Evolutionary conservation across 92 coral and sea anemone species (phyloP), one percentile per base, ranked within the genome.

Genomic region (Ricordea florida): DNA sequence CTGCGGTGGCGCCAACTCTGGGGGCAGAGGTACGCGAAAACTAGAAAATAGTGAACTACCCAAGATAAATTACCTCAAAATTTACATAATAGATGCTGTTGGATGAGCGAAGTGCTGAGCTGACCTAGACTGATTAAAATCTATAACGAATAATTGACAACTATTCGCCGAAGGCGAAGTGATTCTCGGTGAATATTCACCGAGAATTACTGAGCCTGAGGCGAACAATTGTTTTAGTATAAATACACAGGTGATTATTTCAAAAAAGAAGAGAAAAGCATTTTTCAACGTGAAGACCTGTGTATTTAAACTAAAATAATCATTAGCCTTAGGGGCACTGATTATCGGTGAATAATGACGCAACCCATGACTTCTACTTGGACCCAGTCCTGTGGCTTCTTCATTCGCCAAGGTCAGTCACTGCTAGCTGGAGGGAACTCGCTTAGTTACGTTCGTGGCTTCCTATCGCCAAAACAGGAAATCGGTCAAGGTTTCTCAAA

Each of bases 1-100:
- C 62, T 55, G 62, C 62, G 27, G 38, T 55, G 62, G 31, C 62
- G 62, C 62, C 62, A 55, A 55, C 62, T 57, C 65, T 57, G 65
- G 65, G 65, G 41, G 65, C 43, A 11, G 43, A 57, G 65, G 65
- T 57, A 30, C 25, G 40, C 43, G 27, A 55, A 55, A 47, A 14
- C 5, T 6, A 55, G 27, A 25, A 13, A 25, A 20, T 14, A 29
- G 8, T 8, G 23, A 17, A 50, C 23, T 23, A 17, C 10, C 57
- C 31, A 35, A 9, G 31, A 35, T 17, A 11, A 57, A 57, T 27
- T 57, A 57, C 10, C 38, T 57, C 65, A 57, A 30, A 28, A 30
- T 57, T 57, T 11, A n/a, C 9, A 29, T 21, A 30, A 30, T 13
- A 57, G 31, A 30, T 57, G 27, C 10, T 14, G 43, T 24, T 21